Evolutionary conservation across 2,113 vertebrate genomes (phyloP).

Genomic region (Tragelaphus imberbis): DNA sequence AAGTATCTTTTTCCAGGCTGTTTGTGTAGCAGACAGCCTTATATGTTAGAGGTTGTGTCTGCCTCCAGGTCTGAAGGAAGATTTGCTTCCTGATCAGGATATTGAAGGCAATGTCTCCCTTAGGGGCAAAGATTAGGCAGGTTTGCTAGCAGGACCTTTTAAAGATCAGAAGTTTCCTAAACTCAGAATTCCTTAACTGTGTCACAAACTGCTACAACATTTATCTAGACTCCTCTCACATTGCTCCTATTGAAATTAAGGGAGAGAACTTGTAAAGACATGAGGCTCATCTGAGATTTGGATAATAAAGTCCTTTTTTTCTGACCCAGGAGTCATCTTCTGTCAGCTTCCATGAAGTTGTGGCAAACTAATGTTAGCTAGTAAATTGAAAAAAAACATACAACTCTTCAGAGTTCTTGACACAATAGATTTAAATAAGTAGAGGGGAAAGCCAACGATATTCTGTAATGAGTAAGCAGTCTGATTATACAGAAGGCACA

Average conservation of each 20-base stretch:
- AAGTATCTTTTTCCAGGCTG: neutral
- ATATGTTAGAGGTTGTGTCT: neutral
- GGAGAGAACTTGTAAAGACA: neutral
- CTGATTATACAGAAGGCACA: neutral
- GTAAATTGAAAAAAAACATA: neutral
- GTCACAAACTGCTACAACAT: neutral
- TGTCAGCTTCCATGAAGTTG: neutral
- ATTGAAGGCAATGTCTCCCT: neutral
- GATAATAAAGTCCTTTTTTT: neutral
- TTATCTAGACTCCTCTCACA: neutral
- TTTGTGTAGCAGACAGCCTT: neutral
- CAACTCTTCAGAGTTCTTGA: neutral
- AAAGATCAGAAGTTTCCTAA: neutral
- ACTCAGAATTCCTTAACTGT: neutral
- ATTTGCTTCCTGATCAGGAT: neutral
- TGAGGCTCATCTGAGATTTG: neutral
- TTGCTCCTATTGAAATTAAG: neutral
- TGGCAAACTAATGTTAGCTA: neutral
- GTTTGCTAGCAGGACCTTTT: neutral
- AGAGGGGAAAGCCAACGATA: neutral
- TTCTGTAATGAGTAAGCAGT: neutral
- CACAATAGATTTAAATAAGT: neutral
- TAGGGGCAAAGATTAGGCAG: neutral
- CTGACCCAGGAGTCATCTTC: neutral
- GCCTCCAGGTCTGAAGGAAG: neutral